Conservation (phyloP, 2,888 invertebrate species). For the Acanthococcus lagerstroemiae region DNA sequence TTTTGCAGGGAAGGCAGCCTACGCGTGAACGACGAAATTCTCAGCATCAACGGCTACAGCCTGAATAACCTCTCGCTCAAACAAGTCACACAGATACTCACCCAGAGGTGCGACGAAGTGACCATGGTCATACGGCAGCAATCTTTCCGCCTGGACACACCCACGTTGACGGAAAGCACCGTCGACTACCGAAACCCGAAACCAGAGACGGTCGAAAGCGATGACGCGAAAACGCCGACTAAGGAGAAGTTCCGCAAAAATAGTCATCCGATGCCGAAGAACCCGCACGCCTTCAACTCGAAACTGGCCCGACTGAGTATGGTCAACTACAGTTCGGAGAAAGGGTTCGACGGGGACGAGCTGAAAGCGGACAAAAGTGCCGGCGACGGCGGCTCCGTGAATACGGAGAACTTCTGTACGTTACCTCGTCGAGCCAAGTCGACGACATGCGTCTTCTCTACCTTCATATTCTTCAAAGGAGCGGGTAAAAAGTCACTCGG, state of each 20-base stretch:
- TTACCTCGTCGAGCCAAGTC: constrained; percentile 59
- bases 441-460: constrained; percentile 58
- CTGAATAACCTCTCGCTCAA: constrained; percentile 55
- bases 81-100: constrained; percentile 46
- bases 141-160: constrained; percentile 37
- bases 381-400: constrained; percentile 23
- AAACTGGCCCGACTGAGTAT: constrained; percentile 15
- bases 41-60: constrained; percentile 60
- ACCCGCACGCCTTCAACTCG: neutral
- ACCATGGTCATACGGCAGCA: constrained; percentile 48
- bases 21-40: constrained; percentile 58
- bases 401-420: constrained; percentile 54
- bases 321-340: constrained; percentile 28
- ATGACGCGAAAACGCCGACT: neutral
- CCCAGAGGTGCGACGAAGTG: constrained; percentile 54
- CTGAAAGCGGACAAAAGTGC: neutral
- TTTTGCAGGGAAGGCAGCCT: constrained; percentile 53
- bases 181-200: constrained; percentile 48
- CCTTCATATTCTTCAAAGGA: constrained; percentile 67
- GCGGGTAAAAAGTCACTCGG: constrained; percentile 72
- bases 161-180: constrained; percentile 55
- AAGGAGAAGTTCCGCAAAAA: constrained; percentile 38
- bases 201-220: constrained; percentile 34
- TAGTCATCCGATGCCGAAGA: constrained; percentile 38
- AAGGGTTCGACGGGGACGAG: constrained; percentile 22